Percentiles rank a stretch among this genome's conserved stretches.
Evolutionary conservation across 2,797 vertebrate genomes (phyloP).

Genomic region (Leptoclinus maculatus): DNA sequence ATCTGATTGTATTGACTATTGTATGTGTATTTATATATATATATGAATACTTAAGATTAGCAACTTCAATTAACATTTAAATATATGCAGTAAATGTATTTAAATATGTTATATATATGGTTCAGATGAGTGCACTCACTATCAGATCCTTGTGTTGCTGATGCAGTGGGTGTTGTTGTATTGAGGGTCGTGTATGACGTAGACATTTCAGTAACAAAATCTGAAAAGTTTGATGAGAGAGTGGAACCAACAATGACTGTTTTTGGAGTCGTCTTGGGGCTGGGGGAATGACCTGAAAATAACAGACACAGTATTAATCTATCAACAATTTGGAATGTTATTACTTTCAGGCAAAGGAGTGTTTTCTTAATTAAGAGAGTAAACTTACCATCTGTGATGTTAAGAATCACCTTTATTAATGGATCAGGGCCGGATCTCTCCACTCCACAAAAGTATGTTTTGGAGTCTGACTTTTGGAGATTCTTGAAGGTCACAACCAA

Average conservation of each 20-base stretch:
- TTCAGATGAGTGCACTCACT: background rate
- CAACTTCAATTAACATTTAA: background rate
- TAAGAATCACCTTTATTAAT: background rate
- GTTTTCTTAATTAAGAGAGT: background rate
- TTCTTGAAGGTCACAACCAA: constrained; percentile 45
- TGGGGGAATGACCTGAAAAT: background rate
- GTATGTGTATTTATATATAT: too few relatives aligned
- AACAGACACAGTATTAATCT: background rate
- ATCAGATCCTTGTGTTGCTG: constrained; percentile 3
- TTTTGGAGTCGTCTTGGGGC: background rate
- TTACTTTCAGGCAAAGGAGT: background rate
- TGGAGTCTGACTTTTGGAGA: constrained; percentile 33
- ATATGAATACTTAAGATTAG: too few relatives aligned
- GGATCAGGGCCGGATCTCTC: fast-evolving
- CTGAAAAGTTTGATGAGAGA: background rate
- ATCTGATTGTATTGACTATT: too few relatives aligned
- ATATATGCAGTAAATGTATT: background rate
- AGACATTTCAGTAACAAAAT: background rate
- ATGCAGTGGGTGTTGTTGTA: background rate
- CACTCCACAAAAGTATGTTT: constrained; percentile 32
- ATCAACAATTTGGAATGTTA: background rate
- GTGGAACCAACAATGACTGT: background rate
- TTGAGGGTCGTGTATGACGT: background rate
- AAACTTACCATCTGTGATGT: constrained; percentile 39
- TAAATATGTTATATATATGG: background rate